A percentile compares a stretch with the other conserved stretches of the same genome.
Evolutionary conservation across 2,113 vertebrate species (phyloP).

Genomic region (Dromiciops gliroides): DNA sequence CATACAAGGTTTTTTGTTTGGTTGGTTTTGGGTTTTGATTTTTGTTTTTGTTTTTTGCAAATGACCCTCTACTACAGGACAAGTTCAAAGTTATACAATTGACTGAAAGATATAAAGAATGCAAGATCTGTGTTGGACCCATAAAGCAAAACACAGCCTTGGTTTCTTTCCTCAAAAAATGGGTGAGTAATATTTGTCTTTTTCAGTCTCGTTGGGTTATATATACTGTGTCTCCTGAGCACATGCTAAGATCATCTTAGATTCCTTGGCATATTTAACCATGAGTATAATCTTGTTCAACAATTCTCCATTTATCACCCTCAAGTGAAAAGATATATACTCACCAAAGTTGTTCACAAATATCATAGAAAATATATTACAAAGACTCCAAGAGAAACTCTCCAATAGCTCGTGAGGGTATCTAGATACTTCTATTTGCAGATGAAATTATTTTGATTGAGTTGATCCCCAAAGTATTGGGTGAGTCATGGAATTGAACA

Average conservation of each 20-base stretch:
- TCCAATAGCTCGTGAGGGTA: neutral
- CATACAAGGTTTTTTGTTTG: too few species aligned
- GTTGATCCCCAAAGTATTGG: neutral
- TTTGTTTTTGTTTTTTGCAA: neutral
- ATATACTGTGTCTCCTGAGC: neutral
- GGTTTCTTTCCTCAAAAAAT: neutral
- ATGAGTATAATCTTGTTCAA: neutral
- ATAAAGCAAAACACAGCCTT: neutral
- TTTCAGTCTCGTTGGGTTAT: neutral
- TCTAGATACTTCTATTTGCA: neutral
- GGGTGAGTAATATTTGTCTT: neutral
- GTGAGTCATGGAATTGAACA: neutral
- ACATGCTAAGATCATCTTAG: neutral
- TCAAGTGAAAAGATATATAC: neutral
- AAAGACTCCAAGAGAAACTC: neutral
- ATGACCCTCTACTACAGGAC: neutral
- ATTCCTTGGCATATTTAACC: neutral
- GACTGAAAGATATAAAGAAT: neutral
- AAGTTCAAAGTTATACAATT: neutral
- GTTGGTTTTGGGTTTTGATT: too few species aligned
- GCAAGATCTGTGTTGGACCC: neutral
- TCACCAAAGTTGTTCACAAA: neutral
- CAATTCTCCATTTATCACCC: neutral
- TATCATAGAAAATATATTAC: neutral
- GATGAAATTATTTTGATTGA: neutral